Percentiles rank a stretch among this genome's conserved stretches.
Conservation (phyloP, 2,113 vertebrate genomes). For the Lepus americanus region DNA sequence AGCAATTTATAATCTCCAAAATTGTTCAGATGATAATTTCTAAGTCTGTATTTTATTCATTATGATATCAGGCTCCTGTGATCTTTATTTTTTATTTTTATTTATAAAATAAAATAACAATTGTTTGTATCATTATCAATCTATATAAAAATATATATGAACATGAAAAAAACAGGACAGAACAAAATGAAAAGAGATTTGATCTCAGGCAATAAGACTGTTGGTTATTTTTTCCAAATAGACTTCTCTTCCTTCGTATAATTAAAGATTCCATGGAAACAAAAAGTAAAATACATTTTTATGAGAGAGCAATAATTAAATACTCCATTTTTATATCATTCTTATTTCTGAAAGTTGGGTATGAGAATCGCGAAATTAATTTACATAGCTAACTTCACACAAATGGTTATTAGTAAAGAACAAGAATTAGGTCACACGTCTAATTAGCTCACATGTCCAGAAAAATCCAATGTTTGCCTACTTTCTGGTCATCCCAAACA, state of each 20-base stretch:
- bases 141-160: not conserved
- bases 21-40: not conserved
- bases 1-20: not conserved
- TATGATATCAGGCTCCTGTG: not conserved
- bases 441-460: not conserved
- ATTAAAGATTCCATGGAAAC: constrained; percentile 44
- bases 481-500: not conserved
- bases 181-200: not conserved
- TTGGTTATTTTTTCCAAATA: constrained; percentile 1
- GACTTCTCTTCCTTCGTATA: not conserved
- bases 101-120: not conserved
- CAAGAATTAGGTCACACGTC: constrained; percentile 9
- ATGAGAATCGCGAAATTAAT: constrained; percentile 51
- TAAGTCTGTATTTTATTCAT: not conserved
- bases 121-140: not conserved
- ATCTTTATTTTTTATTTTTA: not conserved
- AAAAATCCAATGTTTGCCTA: not conserved
- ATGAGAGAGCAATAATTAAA: constrained; percentile 33
- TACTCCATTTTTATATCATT: not conserved
- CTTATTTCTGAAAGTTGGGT: not conserved
- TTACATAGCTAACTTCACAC: not conserved
- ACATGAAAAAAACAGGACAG: not conserved
- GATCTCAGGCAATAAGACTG: not conserved
- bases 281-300: not conserved
- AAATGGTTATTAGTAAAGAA: constrained; percentile 8